A percentile compares a stretch with the other conserved stretches of the same genome.
Evolutionary conservation across 2,797 vertebrate species (phyloP).

Genomic region (Gymnoscopelus microlampas): DNA sequence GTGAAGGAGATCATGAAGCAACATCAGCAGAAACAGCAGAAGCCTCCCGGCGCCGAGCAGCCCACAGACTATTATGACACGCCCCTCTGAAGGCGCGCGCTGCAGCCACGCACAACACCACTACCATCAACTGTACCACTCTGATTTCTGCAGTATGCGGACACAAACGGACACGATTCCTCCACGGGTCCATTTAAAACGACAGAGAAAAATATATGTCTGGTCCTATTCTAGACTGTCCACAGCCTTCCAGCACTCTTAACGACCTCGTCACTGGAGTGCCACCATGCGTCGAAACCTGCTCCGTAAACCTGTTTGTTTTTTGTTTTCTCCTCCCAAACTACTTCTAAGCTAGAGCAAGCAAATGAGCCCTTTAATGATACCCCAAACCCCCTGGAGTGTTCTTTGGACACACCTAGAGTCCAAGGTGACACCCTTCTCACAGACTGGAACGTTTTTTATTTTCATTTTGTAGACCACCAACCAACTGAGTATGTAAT

Average conservation of each 20-base stretch:
- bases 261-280: constrained; percentile 50
- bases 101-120: constrained; percentile 28
- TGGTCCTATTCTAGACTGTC: constrained; percentile 29
- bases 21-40: constrained; percentile 91
- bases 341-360: constrained; percentile 49
- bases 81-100: constrained; percentile 82
- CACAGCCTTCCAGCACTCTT: constrained; percentile 40
- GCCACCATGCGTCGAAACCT: constrained; percentile 57
- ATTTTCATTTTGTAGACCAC: constrained; percentile 43
- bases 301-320: constrained; percentile 27
- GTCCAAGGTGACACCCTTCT: constrained; percentile 48
- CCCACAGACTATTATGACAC: constrained; percentile 91
- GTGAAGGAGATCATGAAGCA: constrained; percentile 99
- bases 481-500: constrained; percentile 66
- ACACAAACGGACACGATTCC: constrained; percentile 36
- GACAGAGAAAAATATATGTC: constrained; percentile 26
- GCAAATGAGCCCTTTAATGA: constrained; percentile 80
- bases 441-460: constrained; percentile 61
- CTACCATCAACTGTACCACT: constrained; percentile 1
- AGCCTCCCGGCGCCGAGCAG: constrained; percentile 73
- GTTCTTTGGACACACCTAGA: constrained; percentile 39
- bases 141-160: constrained; percentile 6
- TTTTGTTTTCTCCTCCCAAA: constrained; percentile 28
- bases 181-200: constrained; percentile 40
- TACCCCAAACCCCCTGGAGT: constrained; percentile 64